These are phyloP conservation scores for Callospermophilus lateralis DNA, from an alignment of 2,113 vertebrate species.

Conservation along the genomic window DNA sequence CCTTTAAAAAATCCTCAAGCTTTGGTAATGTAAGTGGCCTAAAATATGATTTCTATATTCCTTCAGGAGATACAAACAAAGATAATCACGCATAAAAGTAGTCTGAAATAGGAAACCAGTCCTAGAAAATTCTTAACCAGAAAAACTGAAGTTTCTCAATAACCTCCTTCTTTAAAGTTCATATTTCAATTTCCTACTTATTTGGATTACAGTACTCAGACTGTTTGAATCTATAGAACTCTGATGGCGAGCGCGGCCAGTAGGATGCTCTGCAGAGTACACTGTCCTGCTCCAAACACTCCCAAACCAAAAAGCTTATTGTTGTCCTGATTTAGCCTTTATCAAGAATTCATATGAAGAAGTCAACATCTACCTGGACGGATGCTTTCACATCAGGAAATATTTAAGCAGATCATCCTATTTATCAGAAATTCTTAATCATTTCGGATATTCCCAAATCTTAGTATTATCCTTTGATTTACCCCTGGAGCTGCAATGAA, in stretches of 20 bases:
- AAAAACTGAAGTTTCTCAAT: conserved; percentile 20
- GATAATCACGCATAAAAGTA: not conserved
- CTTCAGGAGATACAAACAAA: conserved; percentile 21
- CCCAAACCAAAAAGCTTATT: not conserved
- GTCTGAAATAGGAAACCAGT: not conserved
- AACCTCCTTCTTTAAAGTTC: not conserved
- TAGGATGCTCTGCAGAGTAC: not conserved
- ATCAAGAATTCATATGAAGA: not conserved
- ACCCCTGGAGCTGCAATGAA: not conserved
- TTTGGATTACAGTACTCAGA: not conserved
- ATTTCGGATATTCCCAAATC: not conserved
- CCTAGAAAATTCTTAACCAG: not conserved
- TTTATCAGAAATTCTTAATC: not conserved
- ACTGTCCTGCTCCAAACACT: not conserved
- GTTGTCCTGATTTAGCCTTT: not conserved
- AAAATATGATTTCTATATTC: not conserved
- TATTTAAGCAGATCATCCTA: not conserved
- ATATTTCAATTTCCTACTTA: not conserved
- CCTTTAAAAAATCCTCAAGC: not conserved
- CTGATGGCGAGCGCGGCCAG: fast-evolving
- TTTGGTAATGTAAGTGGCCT: not conserved
- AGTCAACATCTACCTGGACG: not conserved
- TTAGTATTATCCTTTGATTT: not conserved
- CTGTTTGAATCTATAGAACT: not conserved
- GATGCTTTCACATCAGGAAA: not conserved